phyloP scores from a whole-genome alignment of 2,888 invertebrate genomes.

The Archips crataeganus region DNA sequence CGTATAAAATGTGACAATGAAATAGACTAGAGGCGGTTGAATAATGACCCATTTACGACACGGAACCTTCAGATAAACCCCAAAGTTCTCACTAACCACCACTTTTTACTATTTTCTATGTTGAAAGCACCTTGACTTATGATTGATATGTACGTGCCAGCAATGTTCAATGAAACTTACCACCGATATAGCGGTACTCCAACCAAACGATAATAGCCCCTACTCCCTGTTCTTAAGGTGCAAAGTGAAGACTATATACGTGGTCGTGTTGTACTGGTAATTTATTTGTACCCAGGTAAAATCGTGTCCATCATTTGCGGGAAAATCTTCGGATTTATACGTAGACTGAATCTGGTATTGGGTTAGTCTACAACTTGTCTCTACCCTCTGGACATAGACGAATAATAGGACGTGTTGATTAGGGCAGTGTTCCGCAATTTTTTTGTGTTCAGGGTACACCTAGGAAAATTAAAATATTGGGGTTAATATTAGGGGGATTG shows the following conservation, averaged over 20 bases:
- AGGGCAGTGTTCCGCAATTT: too few species aligned
- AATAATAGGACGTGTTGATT: too few species aligned
- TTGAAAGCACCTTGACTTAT: slow-evolving; percentile 34
- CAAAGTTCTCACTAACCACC: neutral
- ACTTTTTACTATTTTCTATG: slow-evolving; percentile 35
- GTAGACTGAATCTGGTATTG: neutral
- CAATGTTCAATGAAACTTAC: slow-evolving; percentile 8
- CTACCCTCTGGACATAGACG: too few species aligned
- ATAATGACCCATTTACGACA: neutral
- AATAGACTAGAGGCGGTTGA: too few species aligned
- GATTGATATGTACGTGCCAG: slow-evolving; percentile 39
- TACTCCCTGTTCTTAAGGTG: neutral
- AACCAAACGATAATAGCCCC: neutral
- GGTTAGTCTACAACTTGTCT: neutral
- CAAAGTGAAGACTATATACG: too few species aligned
- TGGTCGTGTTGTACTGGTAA: slow-evolving; percentile 1
- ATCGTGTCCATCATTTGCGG: slow-evolving; percentile 17
- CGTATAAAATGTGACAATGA: too few species aligned
- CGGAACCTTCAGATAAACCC: slow-evolving; percentile 11
- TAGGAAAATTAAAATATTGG: too few species aligned
- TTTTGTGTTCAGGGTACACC: too few species aligned
- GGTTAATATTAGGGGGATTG: too few species aligned
- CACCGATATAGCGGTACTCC: neutral
- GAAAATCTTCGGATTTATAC: slow-evolving; percentile 11
- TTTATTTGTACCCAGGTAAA: slow-evolving; percentile 22